phyloP scores from a whole-genome alignment of 2,113 vertebrate genomes.

The Protobothrops mucrosquamatus region DNA sequence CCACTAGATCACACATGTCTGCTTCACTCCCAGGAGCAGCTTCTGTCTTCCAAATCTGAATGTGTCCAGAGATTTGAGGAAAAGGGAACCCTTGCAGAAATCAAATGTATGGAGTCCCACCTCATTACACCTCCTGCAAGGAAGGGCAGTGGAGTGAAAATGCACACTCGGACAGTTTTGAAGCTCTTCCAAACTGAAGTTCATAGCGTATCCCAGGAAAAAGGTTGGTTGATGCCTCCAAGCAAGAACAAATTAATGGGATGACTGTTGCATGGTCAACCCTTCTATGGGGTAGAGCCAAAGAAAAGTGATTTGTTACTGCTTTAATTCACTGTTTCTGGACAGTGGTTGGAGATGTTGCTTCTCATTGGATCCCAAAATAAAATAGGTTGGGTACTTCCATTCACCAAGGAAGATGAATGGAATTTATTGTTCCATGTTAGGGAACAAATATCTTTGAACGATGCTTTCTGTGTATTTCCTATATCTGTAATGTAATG shows the following conservation, averaged over 20 bases:
- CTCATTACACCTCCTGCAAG: not conserved
- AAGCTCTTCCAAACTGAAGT: conserved; percentile 29
- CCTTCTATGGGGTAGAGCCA: not conserved
- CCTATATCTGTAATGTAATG: not conserved
- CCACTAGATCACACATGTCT: not conserved
- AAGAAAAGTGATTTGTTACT: not conserved
- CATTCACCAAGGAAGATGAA: not conserved
- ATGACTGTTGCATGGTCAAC: not conserved
- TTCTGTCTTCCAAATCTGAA: conserved; percentile 60
- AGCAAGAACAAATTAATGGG: not conserved
- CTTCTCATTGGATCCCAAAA: not conserved
- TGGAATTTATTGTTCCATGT: not conserved
- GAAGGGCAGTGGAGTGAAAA: conserved; percentile 10
- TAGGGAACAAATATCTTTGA: not conserved
- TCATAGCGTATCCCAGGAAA: not conserved
- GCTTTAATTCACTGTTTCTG: not conserved
- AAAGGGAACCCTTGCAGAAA: conserved; percentile 23
- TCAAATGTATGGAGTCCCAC: conserved; percentile 42
- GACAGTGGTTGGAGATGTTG: not conserved
- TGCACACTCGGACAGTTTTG: not conserved
- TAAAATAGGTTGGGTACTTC: not conserved
- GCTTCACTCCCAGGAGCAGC: conserved; percentile 31
- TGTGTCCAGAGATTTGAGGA: conserved; percentile 56
- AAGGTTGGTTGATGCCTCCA: conserved; percentile 36
- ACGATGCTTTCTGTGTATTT: not conserved